Conservation (phyloP, 2,797 vertebrate genomes). For the Halcyon chelicuti region DNA sequence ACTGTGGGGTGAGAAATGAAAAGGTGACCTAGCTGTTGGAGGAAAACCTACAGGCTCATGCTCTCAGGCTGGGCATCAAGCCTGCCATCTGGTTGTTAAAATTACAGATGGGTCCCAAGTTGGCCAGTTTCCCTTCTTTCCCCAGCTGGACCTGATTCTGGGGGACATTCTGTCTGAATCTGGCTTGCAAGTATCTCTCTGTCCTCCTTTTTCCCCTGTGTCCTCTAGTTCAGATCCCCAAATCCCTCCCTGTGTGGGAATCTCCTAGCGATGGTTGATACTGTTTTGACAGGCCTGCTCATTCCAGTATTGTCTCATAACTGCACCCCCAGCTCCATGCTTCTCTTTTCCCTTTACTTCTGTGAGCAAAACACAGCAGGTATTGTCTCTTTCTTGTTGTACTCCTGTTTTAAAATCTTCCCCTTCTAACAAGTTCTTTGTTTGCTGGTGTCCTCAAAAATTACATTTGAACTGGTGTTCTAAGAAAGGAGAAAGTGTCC, state of each 20-base stretch:
- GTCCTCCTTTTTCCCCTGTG: neutral
- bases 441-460: neutral
- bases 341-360: neutral
- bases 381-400: neutral
- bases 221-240: neutral
- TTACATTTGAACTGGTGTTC: neutral
- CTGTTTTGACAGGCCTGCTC: neutral
- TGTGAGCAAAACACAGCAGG: neutral
- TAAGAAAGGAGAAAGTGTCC: neutral
- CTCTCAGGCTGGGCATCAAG: neutral
- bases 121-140: neutral
- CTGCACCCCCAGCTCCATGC: rapidly evolving
- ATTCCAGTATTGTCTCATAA: neutral
- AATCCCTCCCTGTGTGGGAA: neutral
- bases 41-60: neutral
- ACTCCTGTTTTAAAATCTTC: neutral
- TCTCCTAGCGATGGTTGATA: neutral
- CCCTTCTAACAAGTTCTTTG: neutral
- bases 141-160: neutral
- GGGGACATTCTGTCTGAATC: neutral
- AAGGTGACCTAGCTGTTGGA: neutral
- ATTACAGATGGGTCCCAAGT: neutral
- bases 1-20: neutral
- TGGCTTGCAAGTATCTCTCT: neutral
- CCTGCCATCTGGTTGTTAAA: neutral